Conservation (phyloP, 2,888 invertebrate species). For the Nezara viridula region DNA sequence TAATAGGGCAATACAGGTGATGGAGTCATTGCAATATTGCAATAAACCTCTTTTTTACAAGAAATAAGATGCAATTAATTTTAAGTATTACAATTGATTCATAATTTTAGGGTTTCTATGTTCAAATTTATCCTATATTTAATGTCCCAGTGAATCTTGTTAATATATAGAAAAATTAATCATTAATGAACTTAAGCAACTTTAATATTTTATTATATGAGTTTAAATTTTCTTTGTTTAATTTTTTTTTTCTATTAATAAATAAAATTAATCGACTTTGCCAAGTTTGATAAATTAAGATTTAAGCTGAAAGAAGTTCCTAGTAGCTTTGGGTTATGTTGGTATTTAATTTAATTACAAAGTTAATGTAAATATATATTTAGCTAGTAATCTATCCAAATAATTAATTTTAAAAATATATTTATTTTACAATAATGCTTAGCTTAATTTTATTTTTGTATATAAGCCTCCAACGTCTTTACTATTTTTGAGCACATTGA, state of each 20-base stretch:
- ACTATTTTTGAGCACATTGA: neutral
- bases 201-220: neutral
- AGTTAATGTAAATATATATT: neutral
- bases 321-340: slow-evolving; percentile 25
- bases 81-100: neutral
- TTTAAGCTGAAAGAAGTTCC: slow-evolving; percentile 13
- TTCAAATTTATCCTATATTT: neutral
- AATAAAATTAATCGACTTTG: neutral
- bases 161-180: neutral
- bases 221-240: neutral
- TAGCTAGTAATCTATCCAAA: neutral
- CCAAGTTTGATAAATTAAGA: neutral
- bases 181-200: neutral
- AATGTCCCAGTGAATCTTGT: neutral
- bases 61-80: neutral
- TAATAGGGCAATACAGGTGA: neutral
- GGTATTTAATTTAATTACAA: neutral
- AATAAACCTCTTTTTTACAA: neutral
- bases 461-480: neutral
- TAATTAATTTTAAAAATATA: slow-evolving; percentile 27
- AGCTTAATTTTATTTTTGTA: slow-evolving; percentile 22
- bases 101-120: neutral
- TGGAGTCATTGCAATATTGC: neutral
- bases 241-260: neutral
- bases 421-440: neutral